These are phyloP conservation scores for Sardina pilchardus DNA, from an alignment of 2,113 vertebrate genomes.

Conservation along the genomic window DNA sequence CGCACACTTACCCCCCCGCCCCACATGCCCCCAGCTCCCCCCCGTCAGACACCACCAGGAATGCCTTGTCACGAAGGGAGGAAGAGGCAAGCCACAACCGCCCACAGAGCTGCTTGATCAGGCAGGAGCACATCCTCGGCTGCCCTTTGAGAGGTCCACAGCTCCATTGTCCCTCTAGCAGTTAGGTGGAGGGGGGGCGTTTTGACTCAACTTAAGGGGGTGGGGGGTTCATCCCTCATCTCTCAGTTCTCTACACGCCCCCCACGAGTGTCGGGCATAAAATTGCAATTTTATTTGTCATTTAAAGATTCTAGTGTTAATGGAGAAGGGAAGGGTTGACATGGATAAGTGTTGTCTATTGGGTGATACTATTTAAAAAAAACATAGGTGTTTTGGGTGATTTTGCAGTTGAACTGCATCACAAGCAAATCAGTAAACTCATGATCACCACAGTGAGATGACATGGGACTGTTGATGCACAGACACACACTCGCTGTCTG, in stretches of 20 bases:
- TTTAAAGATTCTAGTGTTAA: neutral
- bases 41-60: neutral
- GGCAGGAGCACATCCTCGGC: conserved; percentile 28
- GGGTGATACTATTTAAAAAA: neutral
- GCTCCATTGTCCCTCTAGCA: conserved; percentile 35
- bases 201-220: neutral
- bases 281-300: neutral
- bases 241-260: neutral
- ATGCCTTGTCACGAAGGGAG: conserved; percentile 50
- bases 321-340: neutral
- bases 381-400: neutral
- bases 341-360: neutral
- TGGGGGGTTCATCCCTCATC: neutral
- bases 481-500: neutral
- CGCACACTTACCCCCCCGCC: conserved; percentile 38
- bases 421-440: neutral
- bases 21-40: conserved; percentile 13
- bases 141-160: conserved; percentile 39
- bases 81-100: conserved; percentile 40
- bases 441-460: neutral
- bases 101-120: conserved; percentile 41
- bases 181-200: conserved; percentile 17
- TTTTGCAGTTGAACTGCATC: neutral
- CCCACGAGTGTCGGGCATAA: neutral
- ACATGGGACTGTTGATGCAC: neutral